phyloP scores from a whole-genome alignment of 2,888 invertebrate species.

The Oscheius sp. region DNA sequence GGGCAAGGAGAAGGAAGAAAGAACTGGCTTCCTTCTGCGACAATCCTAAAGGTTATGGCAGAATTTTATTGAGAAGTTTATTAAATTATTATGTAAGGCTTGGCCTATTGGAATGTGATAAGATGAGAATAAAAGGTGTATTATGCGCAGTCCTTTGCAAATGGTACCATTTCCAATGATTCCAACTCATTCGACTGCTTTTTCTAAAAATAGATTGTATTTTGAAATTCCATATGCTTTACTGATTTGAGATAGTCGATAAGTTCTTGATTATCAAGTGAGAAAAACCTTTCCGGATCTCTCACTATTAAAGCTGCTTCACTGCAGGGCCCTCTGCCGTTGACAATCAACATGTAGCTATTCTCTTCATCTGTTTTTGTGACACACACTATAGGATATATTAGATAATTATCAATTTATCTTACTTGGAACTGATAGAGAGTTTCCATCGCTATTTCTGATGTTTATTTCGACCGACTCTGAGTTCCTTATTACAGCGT shows the following conservation, averaged over 20 bases:
- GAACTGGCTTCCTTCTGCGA: conserved; percentile 6
- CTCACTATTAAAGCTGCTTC: conserved; percentile 49
- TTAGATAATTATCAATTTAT: background rate
- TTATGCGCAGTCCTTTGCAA: conserved; percentile 35
- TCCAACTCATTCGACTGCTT: conserved; percentile 42
- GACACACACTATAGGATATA: conserved; percentile 30
- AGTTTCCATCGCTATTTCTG: conserved; percentile 40
- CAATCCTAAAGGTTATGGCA: conserved; percentile 14
- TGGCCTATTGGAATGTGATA: conserved; percentile 3
- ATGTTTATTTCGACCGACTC: conserved; percentile 39
- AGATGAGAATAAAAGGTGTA: background rate
- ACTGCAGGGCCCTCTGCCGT: conserved; percentile 45
- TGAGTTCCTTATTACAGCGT: conserved; percentile 40
- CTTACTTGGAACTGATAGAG: conserved; percentile 46
- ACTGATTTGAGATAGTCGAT: conserved; percentile 48
- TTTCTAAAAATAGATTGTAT: conserved; percentile 39
- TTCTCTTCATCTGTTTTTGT: conserved; percentile 22
- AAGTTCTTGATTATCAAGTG: conserved; percentile 43
- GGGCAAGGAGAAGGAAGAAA: conserved; percentile 19
- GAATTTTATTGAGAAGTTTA: conserved; percentile 14
- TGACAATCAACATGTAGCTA: conserved; percentile 39
- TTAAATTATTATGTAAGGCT: background rate
- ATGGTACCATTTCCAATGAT: conserved; percentile 41
- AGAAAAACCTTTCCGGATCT: conserved; percentile 53
- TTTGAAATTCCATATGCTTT: conserved; percentile 3